Conservation (phyloP, 2,113 vertebrate genomes). For the Odobenus rosmarus region DNA sequence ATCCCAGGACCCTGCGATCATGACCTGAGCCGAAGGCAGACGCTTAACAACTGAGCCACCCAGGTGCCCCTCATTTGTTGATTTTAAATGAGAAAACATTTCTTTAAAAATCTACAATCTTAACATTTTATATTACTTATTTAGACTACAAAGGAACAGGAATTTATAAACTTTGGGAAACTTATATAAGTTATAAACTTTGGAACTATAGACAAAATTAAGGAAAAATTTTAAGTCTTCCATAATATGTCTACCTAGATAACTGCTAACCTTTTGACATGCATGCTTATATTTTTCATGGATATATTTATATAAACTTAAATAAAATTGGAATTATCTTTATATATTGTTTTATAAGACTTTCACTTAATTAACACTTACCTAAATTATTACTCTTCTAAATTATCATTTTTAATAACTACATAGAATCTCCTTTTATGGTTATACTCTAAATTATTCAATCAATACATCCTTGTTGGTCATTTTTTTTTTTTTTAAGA, state of each 20-base stretch:
- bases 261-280: neutral
- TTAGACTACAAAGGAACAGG: neutral
- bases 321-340: conserved; percentile 20
- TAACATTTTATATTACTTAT: conserved; percentile 35
- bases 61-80: neutral
- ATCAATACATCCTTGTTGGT: neutral
- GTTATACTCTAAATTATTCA: neutral
- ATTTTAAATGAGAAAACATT: conserved; percentile 13
- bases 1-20: too few species aligned
- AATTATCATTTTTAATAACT: conserved; percentile 5
- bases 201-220: neutral
- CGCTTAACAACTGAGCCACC: too few species aligned
- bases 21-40: too few species aligned
- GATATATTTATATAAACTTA: neutral
- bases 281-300: neutral
- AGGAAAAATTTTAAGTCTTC: neutral
- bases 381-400: conserved; percentile 3
- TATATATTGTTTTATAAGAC: neutral
- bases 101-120: neutral
- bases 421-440: neutral
- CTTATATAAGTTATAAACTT: neutral
- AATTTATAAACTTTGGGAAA: conserved; percentile 30
- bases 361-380: neutral
- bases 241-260: neutral
- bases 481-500: neutral